Conservation (phyloP, 2,797 vertebrate genomes). For the Manis javanica region DNA sequence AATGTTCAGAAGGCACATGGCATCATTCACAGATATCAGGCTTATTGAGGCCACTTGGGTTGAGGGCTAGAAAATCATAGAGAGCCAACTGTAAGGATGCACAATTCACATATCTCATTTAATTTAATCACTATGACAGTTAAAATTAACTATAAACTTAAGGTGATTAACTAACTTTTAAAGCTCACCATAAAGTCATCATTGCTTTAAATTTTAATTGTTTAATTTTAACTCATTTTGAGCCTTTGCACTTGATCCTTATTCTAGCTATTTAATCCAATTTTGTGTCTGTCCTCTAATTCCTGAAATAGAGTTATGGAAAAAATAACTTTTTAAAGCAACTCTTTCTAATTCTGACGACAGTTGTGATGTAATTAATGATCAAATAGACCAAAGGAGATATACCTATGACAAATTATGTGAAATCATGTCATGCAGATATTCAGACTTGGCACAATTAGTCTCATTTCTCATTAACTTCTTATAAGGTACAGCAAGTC, state of each 20-base stretch:
- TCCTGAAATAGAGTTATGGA: constrained; percentile 2
- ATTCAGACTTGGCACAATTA: constrained; percentile 26
- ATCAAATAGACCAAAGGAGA: constrained; percentile 19
- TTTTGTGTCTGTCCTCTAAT: constrained; percentile 41
- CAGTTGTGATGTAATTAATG: constrained; percentile 29
- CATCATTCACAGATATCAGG: neutral
- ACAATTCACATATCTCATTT: constrained; percentile 48
- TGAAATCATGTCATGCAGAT: neutral
- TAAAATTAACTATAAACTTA: constrained; percentile 36
- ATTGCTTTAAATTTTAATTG: constrained; percentile 28
- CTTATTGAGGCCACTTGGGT: neutral
- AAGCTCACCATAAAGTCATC: neutral
- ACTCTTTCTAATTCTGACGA: constrained; percentile 52
- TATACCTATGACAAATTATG: constrained; percentile 8
- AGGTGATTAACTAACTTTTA: constrained; percentile 14
- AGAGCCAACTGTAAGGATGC: neutral
- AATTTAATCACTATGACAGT: constrained; percentile 24
- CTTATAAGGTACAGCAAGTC: neutral
- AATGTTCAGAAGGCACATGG: neutral
- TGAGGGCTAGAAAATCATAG: neutral
- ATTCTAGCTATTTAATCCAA: constrained; percentile 49
- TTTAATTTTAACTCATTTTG: constrained; percentile 58
- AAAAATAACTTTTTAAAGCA: constrained; percentile 47
- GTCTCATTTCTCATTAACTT: constrained; percentile 19
- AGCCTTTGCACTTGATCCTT: neutral